phyloP scores from a whole-genome alignment of 2,113 vertebrate genomes.

The Phoxinus phoxinus region DNA sequence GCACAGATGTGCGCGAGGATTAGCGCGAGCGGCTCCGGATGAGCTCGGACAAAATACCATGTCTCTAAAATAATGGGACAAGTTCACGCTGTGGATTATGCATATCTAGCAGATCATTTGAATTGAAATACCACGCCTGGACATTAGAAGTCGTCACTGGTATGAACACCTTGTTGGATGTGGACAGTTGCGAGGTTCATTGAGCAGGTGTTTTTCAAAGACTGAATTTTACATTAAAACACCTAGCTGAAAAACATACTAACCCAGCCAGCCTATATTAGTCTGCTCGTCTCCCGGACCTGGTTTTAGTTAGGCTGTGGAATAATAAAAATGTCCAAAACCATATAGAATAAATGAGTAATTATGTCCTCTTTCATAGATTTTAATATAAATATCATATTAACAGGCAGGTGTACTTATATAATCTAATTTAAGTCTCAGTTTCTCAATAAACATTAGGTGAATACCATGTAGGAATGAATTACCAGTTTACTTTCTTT shows the following conservation, averaged over 20 bases:
- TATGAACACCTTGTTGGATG: background rate
- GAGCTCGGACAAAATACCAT: conserved; percentile 46
- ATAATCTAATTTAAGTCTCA: background rate
- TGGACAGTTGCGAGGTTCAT: background rate
- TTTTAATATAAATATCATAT: background rate
- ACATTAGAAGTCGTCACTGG: background rate
- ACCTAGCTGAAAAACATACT: background rate
- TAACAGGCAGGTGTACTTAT: background rate
- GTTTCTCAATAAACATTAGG: background rate
- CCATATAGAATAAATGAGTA: background rate
- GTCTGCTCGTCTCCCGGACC: background rate
- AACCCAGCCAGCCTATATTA: background rate
- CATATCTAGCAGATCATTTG: background rate
- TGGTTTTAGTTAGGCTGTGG: background rate
- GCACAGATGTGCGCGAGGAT: conserved; percentile 37
- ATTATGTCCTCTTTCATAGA: background rate
- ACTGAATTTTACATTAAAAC: background rate
- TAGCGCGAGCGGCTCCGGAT: conserved; percentile 52
- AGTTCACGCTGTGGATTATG: background rate
- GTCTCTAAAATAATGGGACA: background rate
- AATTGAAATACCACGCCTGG: background rate
- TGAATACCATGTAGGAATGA: background rate
- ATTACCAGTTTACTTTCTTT: background rate
- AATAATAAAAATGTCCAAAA: background rate
- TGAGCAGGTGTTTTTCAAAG: background rate